These are phyloP conservation scores for Pemphigus obesinymphae DNA, from an alignment of 1,140 invertebrate genomes.

Conservation along the genomic window DNA sequence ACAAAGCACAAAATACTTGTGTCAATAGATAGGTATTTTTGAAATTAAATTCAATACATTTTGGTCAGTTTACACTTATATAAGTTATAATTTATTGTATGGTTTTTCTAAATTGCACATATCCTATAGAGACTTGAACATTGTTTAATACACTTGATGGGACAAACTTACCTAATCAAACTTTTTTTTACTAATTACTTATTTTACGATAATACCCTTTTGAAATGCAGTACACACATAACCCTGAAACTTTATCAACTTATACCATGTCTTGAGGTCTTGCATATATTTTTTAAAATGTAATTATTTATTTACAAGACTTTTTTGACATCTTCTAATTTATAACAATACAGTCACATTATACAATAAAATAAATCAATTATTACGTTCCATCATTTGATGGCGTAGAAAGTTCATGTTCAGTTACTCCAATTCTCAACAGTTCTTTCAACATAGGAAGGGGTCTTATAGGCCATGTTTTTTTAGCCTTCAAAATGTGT, in stretches of 20 bases:
- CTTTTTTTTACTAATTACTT: constrained; percentile 20
- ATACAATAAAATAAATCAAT: background rate
- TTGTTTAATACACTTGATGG: background rate
- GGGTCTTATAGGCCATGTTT: constrained; percentile 58
- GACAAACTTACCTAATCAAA: background rate
- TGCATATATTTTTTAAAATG: background rate
- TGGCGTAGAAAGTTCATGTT: constrained; percentile 1
- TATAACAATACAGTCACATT: background rate
- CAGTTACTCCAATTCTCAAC: constrained; percentile 44
- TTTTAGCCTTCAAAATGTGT: constrained; percentile 54
- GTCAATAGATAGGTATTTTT: background rate
- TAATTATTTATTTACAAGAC: background rate
- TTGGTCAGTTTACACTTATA: background rate
- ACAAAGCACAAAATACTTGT: background rate
- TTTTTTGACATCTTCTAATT: background rate
- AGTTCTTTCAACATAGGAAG: constrained; percentile 49
- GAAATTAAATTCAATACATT: background rate
- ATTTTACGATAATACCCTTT: constrained; percentile 30
- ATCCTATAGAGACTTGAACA: background rate
- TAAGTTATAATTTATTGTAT: background rate
- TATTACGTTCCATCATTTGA: background rate
- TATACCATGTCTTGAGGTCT: background rate
- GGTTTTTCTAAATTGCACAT: constrained; percentile 9
- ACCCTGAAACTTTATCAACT: constrained; percentile 33
- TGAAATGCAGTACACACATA: constrained; percentile 20